phyloP scores from a whole-genome alignment of 2,888 invertebrate genomes.

The Diarsia dahlii region DNA sequence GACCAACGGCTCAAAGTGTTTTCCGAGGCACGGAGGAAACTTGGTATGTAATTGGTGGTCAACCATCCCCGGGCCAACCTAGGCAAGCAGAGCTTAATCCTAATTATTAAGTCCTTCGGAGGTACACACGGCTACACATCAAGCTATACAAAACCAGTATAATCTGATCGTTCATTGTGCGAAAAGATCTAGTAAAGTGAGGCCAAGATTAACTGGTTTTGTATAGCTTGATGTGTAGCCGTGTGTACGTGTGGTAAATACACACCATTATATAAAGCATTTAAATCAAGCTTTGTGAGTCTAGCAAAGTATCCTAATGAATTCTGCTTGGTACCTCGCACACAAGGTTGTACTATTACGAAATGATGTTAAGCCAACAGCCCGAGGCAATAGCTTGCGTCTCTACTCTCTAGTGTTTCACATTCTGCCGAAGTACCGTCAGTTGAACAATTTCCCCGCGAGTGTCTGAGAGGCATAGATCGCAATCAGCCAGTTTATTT shows the following conservation, averaged over 20 bases:
- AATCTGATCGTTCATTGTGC: no score
- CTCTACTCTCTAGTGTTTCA: conserved; percentile 28
- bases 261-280: no score
- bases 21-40: no score
- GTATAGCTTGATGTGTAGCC: no score
- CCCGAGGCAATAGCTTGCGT: not conserved
- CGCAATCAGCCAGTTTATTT: conserved; percentile 68
- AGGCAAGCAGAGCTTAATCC: no score
- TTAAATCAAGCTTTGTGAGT: not conserved
- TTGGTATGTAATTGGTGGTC: no score
- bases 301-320: not conserved
- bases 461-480: conserved; percentile 56
- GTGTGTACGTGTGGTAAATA: not conserved
- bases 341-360: not conserved
- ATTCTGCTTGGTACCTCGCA: not conserved
- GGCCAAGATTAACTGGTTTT: no score
- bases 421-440: conserved; percentile 20
- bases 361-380: not conserved
- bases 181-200: no score
- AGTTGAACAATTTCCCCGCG: conserved; percentile 34
- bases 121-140: no score
- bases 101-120: not conserved
- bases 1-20: no score
- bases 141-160: no score
- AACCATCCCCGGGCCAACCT: no score